Evolutionary conservation across 1,140 invertebrate species (phyloP), one percentile per base, ranked within the genome.

Genomic region (Apocrypta bakeri): DNA sequence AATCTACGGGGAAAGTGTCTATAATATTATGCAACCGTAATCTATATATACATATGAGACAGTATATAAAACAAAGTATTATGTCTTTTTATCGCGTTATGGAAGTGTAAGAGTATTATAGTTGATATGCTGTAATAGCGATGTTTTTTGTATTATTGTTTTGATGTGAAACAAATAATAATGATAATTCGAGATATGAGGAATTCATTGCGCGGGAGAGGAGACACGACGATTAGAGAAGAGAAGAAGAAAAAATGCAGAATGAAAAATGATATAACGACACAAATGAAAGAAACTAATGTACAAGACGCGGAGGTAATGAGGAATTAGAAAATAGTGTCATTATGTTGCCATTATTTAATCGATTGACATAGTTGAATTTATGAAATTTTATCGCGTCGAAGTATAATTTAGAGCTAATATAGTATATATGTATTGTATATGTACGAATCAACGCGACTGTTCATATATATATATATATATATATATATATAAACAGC

Each of bases 71-170:
- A 77, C 33, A 42, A 68, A 48, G 33, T 79, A 79, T 78, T 73
- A 80, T 37, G 69, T 80, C 78, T 80, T 80, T 80, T 80, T 80
- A 80, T 80, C 69, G 69, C 78, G 78, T 80, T 73, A 72, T 25
- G 69, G 63, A 71, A 79, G 66, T 79, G 71, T 79, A 48, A 56
- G 27, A 71, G 27, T 79, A 79, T 71, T 79, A 71, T 79, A 40
- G 29, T 64, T 64, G 14, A 29, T 63, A 63, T 27, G 69, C n/a
- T 37, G 73, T 63, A 68, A 83, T 24, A 79, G 61, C 66, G 69
- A 64, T 17, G 73, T 64, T 83, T 61, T 80, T 80, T 78, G 69
- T 78, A n/a, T 83, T 56, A 79, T 79, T 68, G 56, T 79, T 79
- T 79, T 4, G 14, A 33, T 76, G 25, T 75, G 14, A 29, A 71